phyloP scores from a whole-genome alignment of 2,113 vertebrate species.

The Pantherophis guttatus region DNA sequence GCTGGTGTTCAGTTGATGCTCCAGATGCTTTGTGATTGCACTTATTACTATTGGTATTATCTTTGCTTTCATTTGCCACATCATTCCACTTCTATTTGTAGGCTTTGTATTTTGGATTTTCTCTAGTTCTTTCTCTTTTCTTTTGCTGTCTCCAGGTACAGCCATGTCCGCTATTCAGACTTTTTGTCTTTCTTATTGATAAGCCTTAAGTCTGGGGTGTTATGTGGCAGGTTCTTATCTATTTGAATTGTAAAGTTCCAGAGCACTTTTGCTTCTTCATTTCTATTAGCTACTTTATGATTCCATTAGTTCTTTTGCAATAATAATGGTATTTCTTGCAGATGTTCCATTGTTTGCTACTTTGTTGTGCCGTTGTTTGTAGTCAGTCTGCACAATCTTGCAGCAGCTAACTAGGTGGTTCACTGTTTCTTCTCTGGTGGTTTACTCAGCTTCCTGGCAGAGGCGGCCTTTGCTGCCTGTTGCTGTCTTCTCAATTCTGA shows the following conservation, averaged over 20 bases:
- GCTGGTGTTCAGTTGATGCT: neutral
- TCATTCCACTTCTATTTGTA: too few relatives aligned
- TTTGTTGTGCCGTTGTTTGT: too few relatives aligned
- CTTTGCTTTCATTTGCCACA: neutral
- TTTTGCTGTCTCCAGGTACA: neutral
- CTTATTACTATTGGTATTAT: neutral
- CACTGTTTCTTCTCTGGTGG: too few relatives aligned
- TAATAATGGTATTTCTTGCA: too few relatives aligned
- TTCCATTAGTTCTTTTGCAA: too few relatives aligned
- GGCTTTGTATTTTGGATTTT: neutral
- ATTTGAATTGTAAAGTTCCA: too few relatives aligned
- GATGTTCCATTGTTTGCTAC: too few relatives aligned
- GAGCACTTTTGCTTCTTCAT: neutral
- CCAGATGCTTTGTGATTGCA: neutral
- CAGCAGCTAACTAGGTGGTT: too few relatives aligned
- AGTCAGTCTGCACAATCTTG: too few relatives aligned
- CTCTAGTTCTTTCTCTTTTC: neutral
- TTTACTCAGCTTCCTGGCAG: too few relatives aligned
- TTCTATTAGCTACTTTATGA: neutral
- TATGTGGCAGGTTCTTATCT: neutral
- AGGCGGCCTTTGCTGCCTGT: too few relatives aligned
- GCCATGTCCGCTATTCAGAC: neutral
- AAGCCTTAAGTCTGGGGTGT: neutral
- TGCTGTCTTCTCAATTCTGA: too few relatives aligned
- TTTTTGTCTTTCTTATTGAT: neutral